Base-by-base conservation (phyloP, 1,140 invertebrate genomes). In the Scaptomyza pallida region DNA sequence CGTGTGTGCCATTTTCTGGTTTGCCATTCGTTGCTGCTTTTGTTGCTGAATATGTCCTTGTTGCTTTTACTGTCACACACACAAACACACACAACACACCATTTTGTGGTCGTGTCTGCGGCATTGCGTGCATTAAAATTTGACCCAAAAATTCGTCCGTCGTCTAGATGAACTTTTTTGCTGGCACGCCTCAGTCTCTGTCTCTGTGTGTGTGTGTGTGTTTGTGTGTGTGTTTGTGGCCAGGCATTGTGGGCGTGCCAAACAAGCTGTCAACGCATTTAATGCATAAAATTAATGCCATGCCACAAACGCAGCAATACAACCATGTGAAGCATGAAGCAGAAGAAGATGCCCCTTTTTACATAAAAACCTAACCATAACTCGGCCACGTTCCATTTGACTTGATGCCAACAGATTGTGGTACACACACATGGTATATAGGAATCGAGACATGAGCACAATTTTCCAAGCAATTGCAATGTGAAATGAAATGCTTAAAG, bases 101-200 rank as follows among this genome's bases (percentile, higher is more conserved):
- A 71, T 55, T 65, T 65, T 75, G 68, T 30, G 72, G 72, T 67
- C 50, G 40, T 65, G 72, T 75, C 68, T 75, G 68, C 50, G 72
- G 72, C 56, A 40, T 72, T 75, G 60, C 72, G 61, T 75, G 72
- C 61, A 75, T 75, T 75, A 72, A 75, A 72, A 61, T 65, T 57
- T 59, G 44, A 72, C 68, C 72, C 55, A 45, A 71, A 30, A 71
- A 65, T 65, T 56, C 60, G 45, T 15, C 52, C 55, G n/a, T n/a
- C 45, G 50, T 23, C n/a, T n/a, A 4, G 55, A 48, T 55, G 51
- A 69, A 48, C 50, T 56, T 30, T 56, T 30, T 50, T 70, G 48
- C 57, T 21, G 55, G 55, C 64, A 52, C 56, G 65, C 48, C 40
- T 8, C 26, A 30, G 5, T n/a, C n/a, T 21, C 19, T 21, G 19